phyloP scores from a whole-genome alignment of 2,113 vertebrate genomes.

The Clinocottus analis region DNA sequence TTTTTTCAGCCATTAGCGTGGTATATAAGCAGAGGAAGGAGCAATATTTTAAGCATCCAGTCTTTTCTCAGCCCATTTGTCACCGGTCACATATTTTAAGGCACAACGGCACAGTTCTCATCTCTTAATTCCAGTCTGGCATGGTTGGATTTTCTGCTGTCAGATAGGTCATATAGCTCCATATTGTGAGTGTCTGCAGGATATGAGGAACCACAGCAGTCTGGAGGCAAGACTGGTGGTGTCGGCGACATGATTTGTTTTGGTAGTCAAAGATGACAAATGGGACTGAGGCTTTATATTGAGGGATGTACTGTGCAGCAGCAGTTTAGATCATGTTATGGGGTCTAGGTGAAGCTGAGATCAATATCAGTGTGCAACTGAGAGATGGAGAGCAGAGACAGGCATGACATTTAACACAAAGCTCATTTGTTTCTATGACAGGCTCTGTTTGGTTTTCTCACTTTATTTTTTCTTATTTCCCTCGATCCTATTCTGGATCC shows the following conservation, averaged over 20 bases:
- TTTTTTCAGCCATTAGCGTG: constrained; percentile 67
- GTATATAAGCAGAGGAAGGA: constrained; percentile 33
- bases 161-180: not conserved
- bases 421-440: constrained; percentile 44
- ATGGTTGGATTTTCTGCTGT: constrained; percentile 1
- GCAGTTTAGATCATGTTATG: constrained; percentile 41
- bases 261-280: constrained; percentile 55
- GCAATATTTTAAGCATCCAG: constrained; percentile 23
- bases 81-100: constrained; percentile 40
- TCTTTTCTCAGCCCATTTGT: constrained; percentile 54
- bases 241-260: constrained; percentile 35
- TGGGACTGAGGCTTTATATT: constrained; percentile 18
- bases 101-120: constrained; percentile 1
- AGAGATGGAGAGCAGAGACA: constrained; percentile 25
- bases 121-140: constrained; percentile 14
- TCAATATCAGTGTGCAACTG: constrained; percentile 46
- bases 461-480: constrained; percentile 4
- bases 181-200: constrained; percentile 14
- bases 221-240: not conserved
- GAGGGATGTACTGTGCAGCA: constrained; percentile 32
- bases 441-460: constrained; percentile 8
- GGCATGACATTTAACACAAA: constrained; percentile 18
- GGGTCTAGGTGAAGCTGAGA: constrained; percentile 38
- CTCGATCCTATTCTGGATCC: constrained; percentile 18
- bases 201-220: constrained; percentile 8